Evolutionary conservation across 2,113 vertebrate genomes (phyloP), one percentile per base, ranked within the genome.

Genomic region (Corythoichthys haematopterus): DNA sequence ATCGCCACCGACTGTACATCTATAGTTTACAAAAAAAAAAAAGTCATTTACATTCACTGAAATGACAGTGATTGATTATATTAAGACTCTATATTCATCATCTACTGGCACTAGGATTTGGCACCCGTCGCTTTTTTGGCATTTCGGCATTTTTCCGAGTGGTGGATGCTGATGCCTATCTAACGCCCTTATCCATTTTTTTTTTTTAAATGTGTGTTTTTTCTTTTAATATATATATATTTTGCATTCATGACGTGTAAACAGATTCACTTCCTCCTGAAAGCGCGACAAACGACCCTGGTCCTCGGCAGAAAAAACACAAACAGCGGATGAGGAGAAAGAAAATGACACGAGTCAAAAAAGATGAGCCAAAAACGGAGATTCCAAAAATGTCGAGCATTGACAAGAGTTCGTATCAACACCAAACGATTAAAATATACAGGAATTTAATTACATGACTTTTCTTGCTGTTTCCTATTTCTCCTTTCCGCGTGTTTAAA

Each of bases 391-490:
- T 89, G 92, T 90, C 89, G 93, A 94, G 93, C 92, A 93, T 93
- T 93, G 91, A 91, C 91, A 94, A 94, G 90, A 94, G 93, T 94
- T 92, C 87, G 93, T 95, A 95, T 92, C 93, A 94, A 97, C 95
- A 99, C 92, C 94, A 93, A 95, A 95, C 94, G 93, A 94, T 94
- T 93, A 95, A 93, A 92, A 92, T 94, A 93, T 93, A 97, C 94
- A 95, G 92, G 92, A 94, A 94, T 94, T 95, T 95, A 95, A 95
- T 97, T 94, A 96, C 94, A 97, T 93, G 90, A 90, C 89, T 94
- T 97, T 12, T 28, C n/a, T 98, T 98, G 95, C 93, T 93, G 94
- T 95, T 92, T 37, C 20, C 91, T 83, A 84, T 93, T 92, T 88
- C 88, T 92, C 86, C 85, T 87, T 84, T 81, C 89, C 87, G 85